A percentile compares a stretch with the other conserved stretches of the same genome.
Evolutionary conservation across 2,797 vertebrate genomes (phyloP).

Genomic region (Pagetopsis macropterus): DNA sequence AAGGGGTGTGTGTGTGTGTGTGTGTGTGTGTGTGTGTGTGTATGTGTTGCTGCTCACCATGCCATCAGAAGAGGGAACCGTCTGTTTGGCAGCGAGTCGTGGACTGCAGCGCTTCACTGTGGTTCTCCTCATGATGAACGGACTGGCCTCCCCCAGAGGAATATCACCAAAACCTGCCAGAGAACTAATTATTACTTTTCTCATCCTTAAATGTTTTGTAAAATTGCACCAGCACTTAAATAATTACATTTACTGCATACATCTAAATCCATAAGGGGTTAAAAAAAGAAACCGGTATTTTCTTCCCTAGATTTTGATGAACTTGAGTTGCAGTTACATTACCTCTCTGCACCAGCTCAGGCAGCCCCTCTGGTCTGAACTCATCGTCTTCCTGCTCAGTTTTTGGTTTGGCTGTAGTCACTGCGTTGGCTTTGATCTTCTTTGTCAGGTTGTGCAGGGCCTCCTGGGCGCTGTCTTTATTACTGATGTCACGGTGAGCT

Average conservation of each 20-base stretch:
- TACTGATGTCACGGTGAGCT: conserved; percentile 64
- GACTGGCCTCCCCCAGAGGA: conserved; percentile 84
- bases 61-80: conserved; percentile 72
- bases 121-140: conserved; percentile 85
- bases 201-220: too few species aligned
- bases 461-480: conserved; percentile 74
- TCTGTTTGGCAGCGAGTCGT: conserved; percentile 58
- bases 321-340: background rate
- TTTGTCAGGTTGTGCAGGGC: conserved; percentile 81
- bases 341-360: conserved; percentile 89
- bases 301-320: background rate
- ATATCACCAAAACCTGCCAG: conserved; percentile 88
- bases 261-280: too few species aligned
- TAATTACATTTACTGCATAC: too few species aligned
- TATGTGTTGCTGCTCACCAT: conserved; percentile 77
- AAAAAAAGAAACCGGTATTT: background rate
- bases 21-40: background rate
- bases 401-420: conserved; percentile 43
- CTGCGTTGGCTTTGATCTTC: conserved; percentile 72
- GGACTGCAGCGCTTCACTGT: conserved; percentile 83
- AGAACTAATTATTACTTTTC: background rate
- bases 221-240: too few species aligned
- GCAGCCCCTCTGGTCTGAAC: conserved; percentile 86
- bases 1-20: background rate
- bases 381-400: conserved; percentile 59